Evolutionary conservation across 2,888 invertebrate genomes (phyloP), one percentile per base, ranked within the genome.

Genomic region (Lasioglossum villosulum): DNA sequence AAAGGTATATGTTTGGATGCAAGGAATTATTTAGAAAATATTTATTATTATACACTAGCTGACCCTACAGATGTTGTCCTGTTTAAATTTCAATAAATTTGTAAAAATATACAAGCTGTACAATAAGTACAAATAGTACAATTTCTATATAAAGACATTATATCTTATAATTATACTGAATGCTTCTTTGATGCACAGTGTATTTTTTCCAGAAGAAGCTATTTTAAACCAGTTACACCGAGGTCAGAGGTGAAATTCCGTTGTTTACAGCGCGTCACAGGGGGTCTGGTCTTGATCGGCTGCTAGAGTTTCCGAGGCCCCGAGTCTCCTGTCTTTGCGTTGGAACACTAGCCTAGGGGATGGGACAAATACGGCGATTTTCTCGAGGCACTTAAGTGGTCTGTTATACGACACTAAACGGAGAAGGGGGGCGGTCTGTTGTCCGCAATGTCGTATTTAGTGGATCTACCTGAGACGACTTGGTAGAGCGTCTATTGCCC

Each of bases 211-310:
- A 14, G 12, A 48, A 70, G 45, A 73, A 72, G 72, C 42, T 2
- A 4, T 63, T 14, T 74, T 45, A 16, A 56, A 68, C 70, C 75
- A 68, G 78, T 80, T 72, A 19, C 34, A 34, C 66, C 14, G 73
- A 12, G 77, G 70, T 80, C 82, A 52, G 81, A 81, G 84, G 84
- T 83, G 86, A 80, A 86, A 86, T 80, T 86, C 77, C 83, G 86
- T 86, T 90, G 89, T 89, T 90, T 90, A 88, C 90, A 80, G 88
- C 80, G 70, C 68, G 68, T 70, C 23, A 72, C 71, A 45, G 63
- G 76, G 37, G n/a, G 59, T 82, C 59, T 39, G 66, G 52, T 66
- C 34, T 70, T 27, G 79, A 52, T 74, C 82, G 63, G 71, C 14
- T 45, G 52, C 75, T 81, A 80, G 70, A 79, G 83, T 71, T 76